Percentiles rank a stretch among this genome's conserved stretches.
phyloP scores from a whole-genome alignment of 2,797 vertebrate species.

The Mycteria americana region DNA sequence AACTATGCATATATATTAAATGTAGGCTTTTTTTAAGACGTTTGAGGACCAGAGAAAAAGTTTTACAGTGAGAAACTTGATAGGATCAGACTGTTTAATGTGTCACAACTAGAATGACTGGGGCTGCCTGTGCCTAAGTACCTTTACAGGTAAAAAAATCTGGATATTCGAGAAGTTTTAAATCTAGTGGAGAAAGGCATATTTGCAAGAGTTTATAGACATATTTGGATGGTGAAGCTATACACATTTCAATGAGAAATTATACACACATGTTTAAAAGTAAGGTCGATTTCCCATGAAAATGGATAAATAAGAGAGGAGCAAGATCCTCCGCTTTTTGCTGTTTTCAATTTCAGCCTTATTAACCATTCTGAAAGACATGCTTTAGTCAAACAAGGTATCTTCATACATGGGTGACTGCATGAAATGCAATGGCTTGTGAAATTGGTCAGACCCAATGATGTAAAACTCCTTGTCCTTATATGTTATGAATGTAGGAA shows the following conservation, averaged over 20 bases:
- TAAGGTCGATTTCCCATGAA: background rate
- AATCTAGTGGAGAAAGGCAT: background rate
- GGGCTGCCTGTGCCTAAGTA: background rate
- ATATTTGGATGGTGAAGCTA: background rate
- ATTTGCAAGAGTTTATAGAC: background rate
- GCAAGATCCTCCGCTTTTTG: background rate
- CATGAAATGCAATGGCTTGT: background rate
- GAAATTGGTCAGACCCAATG: background rate
- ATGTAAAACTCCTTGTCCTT: background rate
- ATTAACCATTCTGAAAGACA: background rate
- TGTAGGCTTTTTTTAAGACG: background rate
- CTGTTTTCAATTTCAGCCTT: background rate
- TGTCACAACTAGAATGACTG: background rate
- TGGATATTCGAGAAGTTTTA: background rate
- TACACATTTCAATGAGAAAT: background rate
- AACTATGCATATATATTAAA: background rate
- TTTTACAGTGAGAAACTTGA: background rate
- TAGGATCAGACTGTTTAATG: background rate
- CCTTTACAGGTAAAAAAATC: background rate
- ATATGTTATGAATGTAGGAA: background rate
- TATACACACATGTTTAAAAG: background rate
- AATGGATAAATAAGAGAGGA: background rate
- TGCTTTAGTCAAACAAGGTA: background rate
- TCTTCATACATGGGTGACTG: background rate
- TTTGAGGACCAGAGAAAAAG: background rate